Evolutionary conservation across 2,888 invertebrate genomes (phyloP), one percentile per base, ranked within the genome.

Genomic region (Emmelina monodactyla): DNA sequence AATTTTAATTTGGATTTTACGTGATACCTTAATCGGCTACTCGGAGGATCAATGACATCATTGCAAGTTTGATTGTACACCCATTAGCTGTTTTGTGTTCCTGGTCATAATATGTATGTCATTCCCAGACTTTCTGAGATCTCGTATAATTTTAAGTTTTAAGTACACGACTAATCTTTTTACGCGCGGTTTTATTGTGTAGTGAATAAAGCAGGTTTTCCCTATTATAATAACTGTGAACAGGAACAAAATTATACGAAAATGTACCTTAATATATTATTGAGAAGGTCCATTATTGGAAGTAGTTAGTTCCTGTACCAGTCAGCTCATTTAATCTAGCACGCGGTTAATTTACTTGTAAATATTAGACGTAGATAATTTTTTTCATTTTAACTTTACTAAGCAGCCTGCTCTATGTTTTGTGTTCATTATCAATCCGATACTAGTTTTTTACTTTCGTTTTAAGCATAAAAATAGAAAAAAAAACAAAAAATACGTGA

Each of bases 91-190:
- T 6, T 19, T 19, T 25, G 9, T 25, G n/a, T 25, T 25, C 11
- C 25, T 11, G n/a, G n/a, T 25, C 3, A 25, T 25, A 25, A 25
- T 69, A 70, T 64, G 71, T 75, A 66, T 66, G 66, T 64, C 67
- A 69, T 75, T 76, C 79, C 76, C 75, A 75, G 67, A 76, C 76
- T 80, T 78, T 75, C 79, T 72, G 79, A 76, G 81, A 81, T 81
- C 81, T 81, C 81, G 79, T 79, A 63, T 29, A 11, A 61, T 55
- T 64, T 67, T 71, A 70, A 70, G 68, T 66, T 69, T 63, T 68
- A 69, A 69, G 70, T 72, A 73, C 72, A 71, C 67, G 65, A 65
- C 65, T 72, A 66, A 67, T 69, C 59, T 61, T 62, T 65, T 61
- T 53, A 64, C 58, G 64, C 68, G 58, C 64, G 61, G 5, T 19